phyloP scores from a whole-genome alignment of 2,888 invertebrate genomes.

The Morpho achilles region DNA sequence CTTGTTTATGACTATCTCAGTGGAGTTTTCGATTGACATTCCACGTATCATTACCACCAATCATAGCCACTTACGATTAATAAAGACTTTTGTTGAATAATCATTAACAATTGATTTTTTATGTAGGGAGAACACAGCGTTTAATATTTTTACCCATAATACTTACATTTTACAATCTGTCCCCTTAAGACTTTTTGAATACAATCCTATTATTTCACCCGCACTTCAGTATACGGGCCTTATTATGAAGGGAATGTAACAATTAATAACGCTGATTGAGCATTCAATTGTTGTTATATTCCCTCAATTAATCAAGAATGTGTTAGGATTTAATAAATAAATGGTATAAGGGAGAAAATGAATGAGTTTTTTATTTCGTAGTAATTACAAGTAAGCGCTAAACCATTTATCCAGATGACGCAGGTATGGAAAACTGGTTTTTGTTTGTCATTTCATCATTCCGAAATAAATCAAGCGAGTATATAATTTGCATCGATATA shows the following conservation, averaged over 20 bases:
- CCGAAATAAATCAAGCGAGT: no score
- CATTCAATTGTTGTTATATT: slow-evolving; percentile 46
- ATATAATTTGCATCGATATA: no score
- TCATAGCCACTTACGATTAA: slow-evolving; percentile 39
- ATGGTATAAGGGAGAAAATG: slow-evolving; percentile 7
- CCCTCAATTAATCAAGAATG: slow-evolving; percentile 23
- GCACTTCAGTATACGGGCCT: slow-evolving; percentile 50
- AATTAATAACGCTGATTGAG: slow-evolving; percentile 63
- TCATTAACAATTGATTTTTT: slow-evolving; percentile 48
- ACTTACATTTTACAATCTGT: slow-evolving; percentile 35
- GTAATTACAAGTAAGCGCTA: not conserved
- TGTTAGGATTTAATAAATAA: slow-evolving; percentile 13
- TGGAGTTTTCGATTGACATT: slow-evolving; percentile 28
- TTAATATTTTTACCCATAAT: slow-evolving; percentile 41
- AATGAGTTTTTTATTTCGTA: not conserved
- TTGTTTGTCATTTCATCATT: no score
- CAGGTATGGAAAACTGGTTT: no score
- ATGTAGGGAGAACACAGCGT: slow-evolving; percentile 33
- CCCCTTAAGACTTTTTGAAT: slow-evolving; percentile 7
- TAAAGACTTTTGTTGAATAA: slow-evolving; percentile 43
- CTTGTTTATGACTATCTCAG: slow-evolving; percentile 19
- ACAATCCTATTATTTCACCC: slow-evolving; percentile 15
- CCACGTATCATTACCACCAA: slow-evolving; percentile 35
- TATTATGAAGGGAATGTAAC: slow-evolving; percentile 48
- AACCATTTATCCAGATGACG: not conserved